phyloP scores from a whole-genome alignment of 2,888 invertebrate genomes.

The Clepsis dumicolana region DNA sequence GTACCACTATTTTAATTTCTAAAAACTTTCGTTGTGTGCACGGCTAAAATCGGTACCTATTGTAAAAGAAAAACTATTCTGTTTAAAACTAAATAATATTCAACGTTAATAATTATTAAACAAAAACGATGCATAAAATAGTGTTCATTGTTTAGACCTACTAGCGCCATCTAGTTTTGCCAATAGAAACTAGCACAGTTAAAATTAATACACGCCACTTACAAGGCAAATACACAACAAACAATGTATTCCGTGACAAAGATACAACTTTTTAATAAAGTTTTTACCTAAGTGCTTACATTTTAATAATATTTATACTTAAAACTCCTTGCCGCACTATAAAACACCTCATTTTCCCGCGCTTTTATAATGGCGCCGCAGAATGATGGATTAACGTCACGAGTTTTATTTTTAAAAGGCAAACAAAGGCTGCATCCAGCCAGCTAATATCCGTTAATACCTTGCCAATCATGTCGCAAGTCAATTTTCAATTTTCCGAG shows the following conservation, averaged over 20 bases:
- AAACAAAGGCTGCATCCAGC: constrained; percentile 75
- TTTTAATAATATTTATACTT: too few species aligned
- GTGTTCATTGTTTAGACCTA: not conserved
- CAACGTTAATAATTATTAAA: too few species aligned
- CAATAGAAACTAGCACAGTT: not conserved
- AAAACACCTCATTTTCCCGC: constrained; percentile 46
- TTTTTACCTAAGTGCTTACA: too few species aligned
- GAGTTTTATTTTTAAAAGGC: constrained; percentile 71
- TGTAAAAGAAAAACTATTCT: too few species aligned
- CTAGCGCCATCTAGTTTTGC: constrained; percentile 32
- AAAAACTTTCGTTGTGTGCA: too few species aligned
- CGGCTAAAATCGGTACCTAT: too few species aligned
- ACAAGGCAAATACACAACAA: not conserved
- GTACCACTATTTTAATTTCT: too few species aligned
- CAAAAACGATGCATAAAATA: too few species aligned
- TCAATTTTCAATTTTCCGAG: constrained; percentile 84
- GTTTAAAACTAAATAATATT: too few species aligned
- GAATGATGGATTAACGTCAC: constrained; percentile 83
- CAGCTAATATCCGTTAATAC: constrained; percentile 74
- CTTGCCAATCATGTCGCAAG: constrained; percentile 83
- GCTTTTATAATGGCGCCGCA: constrained; percentile 45
- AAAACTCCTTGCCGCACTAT: constrained; percentile 20
- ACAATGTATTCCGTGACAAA: too few species aligned
- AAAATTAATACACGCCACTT: not conserved
- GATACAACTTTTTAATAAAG: too few species aligned